Conservation (phyloP, 2,888 invertebrate genomes). For the Sclerodermus sp. region DNA sequence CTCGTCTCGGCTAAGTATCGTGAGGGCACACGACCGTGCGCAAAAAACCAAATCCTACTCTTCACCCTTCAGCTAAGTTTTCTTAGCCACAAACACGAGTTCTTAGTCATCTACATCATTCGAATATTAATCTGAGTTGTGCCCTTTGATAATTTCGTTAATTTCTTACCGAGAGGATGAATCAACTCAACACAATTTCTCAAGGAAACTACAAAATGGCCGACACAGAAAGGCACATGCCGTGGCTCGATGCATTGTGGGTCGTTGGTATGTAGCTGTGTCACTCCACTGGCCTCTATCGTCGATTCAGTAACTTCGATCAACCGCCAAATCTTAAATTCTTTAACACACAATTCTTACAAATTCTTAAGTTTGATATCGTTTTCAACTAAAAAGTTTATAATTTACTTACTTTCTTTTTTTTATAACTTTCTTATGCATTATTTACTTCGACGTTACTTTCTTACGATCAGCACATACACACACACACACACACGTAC, state of each 20-base stretch:
- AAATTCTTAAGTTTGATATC: too few relatives aligned
- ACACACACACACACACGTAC: too few relatives aligned
- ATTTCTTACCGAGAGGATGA: conserved; percentile 65
- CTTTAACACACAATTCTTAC: neutral
- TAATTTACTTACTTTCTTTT: too few relatives aligned
- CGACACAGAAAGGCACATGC: conserved; percentile 69
- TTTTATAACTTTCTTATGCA: too few relatives aligned
- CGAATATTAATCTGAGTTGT: conserved; percentile 26
- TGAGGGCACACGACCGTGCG: conserved; percentile 33
- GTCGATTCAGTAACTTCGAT: neutral
- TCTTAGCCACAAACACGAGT: conserved; percentile 24
- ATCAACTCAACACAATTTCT: conserved; percentile 68
- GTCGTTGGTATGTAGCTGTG: conserved; percentile 36
- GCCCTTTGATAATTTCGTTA: conserved; percentile 34
- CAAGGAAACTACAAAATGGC: conserved; percentile 71
- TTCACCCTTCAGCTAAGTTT: conserved; percentile 25
- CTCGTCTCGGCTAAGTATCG: conserved; percentile 36
- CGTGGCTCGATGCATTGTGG: conserved; percentile 63
- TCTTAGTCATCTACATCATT: conserved; percentile 30
- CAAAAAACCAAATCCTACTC: conserved; percentile 27
- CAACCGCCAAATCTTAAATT: conserved; percentile 23
- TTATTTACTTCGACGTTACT: too few relatives aligned
- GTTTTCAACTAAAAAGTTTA: too few relatives aligned
- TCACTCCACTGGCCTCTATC: conserved; percentile 14
- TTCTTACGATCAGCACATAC: too few relatives aligned